Conservation (phyloP, 2,113 vertebrate species). For the Gila orcuttii region DNA sequence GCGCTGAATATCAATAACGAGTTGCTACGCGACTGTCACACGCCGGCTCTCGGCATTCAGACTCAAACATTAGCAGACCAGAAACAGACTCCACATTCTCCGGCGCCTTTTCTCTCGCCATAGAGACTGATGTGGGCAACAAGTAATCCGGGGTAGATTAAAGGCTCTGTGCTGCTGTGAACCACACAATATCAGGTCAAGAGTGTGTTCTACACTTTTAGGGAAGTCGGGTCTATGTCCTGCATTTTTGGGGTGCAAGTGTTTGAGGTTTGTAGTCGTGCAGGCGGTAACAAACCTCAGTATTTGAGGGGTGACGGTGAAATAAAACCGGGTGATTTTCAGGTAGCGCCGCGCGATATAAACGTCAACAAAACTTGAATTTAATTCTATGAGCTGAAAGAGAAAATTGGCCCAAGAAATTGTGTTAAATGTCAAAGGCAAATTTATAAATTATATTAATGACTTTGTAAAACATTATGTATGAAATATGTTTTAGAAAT, state of each 20-base stretch:
- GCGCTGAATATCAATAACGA: conserved; percentile 70
- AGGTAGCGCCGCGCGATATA: background rate
- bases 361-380: background rate
- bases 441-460: too few species aligned
- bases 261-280: background rate
- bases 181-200: background rate
- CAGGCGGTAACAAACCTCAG: background rate
- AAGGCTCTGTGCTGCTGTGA: background rate
- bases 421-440: too few species aligned
- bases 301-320: background rate
- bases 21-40: conserved; percentile 74
- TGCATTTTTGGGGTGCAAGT: too few species aligned
- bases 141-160: conserved; percentile 21
- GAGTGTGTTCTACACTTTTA: background rate
- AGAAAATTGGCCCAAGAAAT: too few species aligned
- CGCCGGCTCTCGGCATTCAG: conserved; percentile 55
- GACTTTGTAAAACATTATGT: too few species aligned
- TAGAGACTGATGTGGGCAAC: conserved; percentile 20
- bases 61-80: conserved; percentile 57
- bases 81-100: conserved; percentile 46
- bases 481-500: too few species aligned
- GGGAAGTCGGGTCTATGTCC: too few species aligned
- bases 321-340: background rate
- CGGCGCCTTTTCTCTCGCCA: conserved; percentile 8
- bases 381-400: too few species aligned